phyloP scores from a whole-genome alignment of 2,797 vertebrate species.

The Catharus ustulatus region DNA sequence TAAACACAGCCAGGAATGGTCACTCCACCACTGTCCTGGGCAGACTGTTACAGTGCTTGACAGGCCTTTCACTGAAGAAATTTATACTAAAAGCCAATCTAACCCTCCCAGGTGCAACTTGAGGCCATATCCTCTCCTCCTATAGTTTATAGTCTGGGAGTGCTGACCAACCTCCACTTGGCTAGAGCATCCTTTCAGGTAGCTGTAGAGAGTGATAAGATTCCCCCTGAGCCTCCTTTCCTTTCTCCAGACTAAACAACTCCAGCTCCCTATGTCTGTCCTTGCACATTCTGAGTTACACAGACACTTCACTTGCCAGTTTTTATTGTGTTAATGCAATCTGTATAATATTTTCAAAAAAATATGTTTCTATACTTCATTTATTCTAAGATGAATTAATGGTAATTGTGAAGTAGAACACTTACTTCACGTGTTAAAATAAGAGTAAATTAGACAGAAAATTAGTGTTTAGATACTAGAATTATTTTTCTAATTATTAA shows the following conservation, averaged over 20 bases:
- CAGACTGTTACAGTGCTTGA: neutral
- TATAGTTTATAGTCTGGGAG: neutral
- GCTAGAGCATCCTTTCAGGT: neutral
- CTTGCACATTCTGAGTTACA: neutral
- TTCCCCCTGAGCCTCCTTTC: neutral
- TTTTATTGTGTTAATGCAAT: neutral
- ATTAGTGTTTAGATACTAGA: neutral
- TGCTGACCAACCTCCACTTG: accelerated
- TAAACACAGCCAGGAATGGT: too few species aligned
- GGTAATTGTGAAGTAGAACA: neutral
- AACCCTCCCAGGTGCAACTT: neutral
- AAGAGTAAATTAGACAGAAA: neutral
- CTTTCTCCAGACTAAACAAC: neutral
- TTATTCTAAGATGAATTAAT: neutral
- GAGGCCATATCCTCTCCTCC: neutral
- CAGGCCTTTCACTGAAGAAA: neutral
- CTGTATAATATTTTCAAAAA: neutral
- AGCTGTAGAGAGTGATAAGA: neutral
- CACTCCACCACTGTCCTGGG: neutral
- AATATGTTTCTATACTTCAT: neutral
- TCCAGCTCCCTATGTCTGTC: neutral
- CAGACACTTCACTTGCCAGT: neutral
- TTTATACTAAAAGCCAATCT: neutral
- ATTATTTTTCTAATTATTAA: neutral
- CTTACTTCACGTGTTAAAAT: neutral